These are phyloP conservation scores for Bos indicus DNA, from an alignment of 2,113 vertebrate genomes.

Conservation along the genomic window DNA sequence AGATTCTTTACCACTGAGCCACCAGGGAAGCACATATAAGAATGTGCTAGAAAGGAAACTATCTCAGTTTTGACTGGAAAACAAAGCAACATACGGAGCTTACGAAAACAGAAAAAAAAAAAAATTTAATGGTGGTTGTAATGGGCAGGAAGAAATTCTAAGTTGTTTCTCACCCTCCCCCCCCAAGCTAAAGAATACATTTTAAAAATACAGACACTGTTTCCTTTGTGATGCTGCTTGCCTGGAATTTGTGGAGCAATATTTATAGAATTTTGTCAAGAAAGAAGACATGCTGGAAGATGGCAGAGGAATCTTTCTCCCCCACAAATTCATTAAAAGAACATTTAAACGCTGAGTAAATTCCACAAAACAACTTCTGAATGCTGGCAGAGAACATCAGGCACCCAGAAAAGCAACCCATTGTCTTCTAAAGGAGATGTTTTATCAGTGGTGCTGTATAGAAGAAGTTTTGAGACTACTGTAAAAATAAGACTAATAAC, in stretches of 20 bases:
- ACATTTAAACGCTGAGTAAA: too few species aligned
- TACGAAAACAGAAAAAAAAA: neutral
- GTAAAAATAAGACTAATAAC: too few species aligned
- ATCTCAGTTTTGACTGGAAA: neutral
- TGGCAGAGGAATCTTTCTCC: too few species aligned
- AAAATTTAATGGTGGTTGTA: neutral
- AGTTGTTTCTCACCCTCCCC: neutral
- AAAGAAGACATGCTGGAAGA: neutral
- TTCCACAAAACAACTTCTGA: too few species aligned
- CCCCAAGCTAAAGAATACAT: neutral
- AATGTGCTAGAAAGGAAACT: neutral
- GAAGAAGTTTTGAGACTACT: too few species aligned
- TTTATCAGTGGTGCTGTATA: too few species aligned
- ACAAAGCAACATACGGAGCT: neutral
- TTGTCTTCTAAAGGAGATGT: too few species aligned
- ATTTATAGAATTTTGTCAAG: neutral
- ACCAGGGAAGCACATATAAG: neutral
- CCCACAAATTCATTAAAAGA: too few species aligned
- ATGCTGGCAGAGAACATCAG: too few species aligned
- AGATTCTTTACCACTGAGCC: neutral
- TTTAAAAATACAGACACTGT: neutral
- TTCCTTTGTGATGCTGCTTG: neutral
- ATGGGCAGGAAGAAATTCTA: neutral
- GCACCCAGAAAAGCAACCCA: too few species aligned
- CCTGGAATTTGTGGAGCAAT: too few species aligned